Percentiles rank a stretch among this genome's conserved stretches.
phyloP scores from a whole-genome alignment of 2,888 invertebrate species.

The Ormyrus rosae region DNA sequence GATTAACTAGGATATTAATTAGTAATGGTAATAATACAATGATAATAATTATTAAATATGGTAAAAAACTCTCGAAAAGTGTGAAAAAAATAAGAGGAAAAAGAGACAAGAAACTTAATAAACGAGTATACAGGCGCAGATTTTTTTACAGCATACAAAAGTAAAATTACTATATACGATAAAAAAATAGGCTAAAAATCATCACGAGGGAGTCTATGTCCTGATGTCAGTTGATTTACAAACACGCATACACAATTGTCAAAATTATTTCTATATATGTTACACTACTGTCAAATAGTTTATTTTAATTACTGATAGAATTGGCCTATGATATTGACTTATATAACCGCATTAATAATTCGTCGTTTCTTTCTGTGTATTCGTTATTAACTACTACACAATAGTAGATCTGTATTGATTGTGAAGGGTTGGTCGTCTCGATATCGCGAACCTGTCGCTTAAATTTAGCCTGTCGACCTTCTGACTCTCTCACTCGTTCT shows the following conservation, averaged over 20 bases:
- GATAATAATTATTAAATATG: constrained; percentile 12
- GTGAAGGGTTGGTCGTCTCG: constrained; percentile 56
- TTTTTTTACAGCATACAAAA: constrained; percentile 52
- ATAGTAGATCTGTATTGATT: constrained; percentile 56
- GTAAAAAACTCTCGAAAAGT: constrained; percentile 43
- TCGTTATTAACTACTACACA: constrained; percentile 56
- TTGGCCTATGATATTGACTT: constrained; percentile 58
- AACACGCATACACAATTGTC: constrained; percentile 64
- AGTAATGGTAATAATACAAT: constrained; percentile 41
- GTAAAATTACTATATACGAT: constrained; percentile 59
- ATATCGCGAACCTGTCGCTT: constrained; percentile 58
- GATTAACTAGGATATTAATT: constrained; percentile 24
- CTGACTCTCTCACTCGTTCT: constrained; percentile 55
- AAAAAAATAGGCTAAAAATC: constrained; percentile 62
- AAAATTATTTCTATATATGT: constrained; percentile 56
- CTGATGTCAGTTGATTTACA: constrained; percentile 63
- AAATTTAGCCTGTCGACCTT: constrained; percentile 57
- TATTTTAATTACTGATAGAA: constrained; percentile 56
- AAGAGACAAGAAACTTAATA: constrained; percentile 52
- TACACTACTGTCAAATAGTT: constrained; percentile 56
- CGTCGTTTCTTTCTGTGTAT: constrained; percentile 53
- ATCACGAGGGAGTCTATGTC: constrained; percentile 63
- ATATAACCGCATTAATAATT: constrained; percentile 56
- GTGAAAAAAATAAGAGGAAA: constrained; percentile 57
- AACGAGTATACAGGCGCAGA: constrained; percentile 51